These are phyloP conservation scores for Cephus cinctus DNA, from an alignment of 1,140 invertebrate genomes.

Conservation along the genomic window DNA sequence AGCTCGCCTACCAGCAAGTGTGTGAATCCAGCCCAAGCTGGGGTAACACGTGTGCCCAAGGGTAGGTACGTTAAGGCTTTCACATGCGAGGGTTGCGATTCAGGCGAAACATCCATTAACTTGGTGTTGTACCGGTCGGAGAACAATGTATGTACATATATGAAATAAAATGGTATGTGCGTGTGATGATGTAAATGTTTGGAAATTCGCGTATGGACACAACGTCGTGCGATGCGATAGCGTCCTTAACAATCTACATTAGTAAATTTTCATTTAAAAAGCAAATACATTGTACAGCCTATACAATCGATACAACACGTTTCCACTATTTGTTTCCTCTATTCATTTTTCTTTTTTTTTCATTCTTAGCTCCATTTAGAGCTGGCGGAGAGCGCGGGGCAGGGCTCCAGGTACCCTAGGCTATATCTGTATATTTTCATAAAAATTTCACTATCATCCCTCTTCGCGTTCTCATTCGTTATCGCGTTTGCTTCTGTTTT, in stretches of 20 bases:
- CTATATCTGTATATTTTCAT: constrained; percentile 48
- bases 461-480: constrained; percentile 11
- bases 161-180: no score
- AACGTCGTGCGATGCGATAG: no score
- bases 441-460: constrained; percentile 35
- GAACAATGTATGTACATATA: no score
- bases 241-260: constrained; percentile 30
- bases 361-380: background rate
- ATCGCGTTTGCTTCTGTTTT: constrained; percentile 13
- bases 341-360: constrained; percentile 13
- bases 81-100: constrained; percentile 21
- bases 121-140: no score
- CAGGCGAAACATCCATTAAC: constrained; percentile 17
- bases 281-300: constrained; percentile 48
- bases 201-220: no score
- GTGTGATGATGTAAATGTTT: no score
- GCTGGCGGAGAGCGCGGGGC: constrained; percentile 41
- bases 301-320: constrained; percentile 39
- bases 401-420: constrained; percentile 53
- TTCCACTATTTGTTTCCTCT: constrained; percentile 2
- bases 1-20: no score
- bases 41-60: background rate
- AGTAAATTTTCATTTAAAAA: constrained; percentile 39
- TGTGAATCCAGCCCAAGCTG: no score
- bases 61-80: constrained; percentile 27